Base-by-base conservation (phyloP, 1,140 invertebrate genomes). In the Kradibia gibbosae region DNA sequence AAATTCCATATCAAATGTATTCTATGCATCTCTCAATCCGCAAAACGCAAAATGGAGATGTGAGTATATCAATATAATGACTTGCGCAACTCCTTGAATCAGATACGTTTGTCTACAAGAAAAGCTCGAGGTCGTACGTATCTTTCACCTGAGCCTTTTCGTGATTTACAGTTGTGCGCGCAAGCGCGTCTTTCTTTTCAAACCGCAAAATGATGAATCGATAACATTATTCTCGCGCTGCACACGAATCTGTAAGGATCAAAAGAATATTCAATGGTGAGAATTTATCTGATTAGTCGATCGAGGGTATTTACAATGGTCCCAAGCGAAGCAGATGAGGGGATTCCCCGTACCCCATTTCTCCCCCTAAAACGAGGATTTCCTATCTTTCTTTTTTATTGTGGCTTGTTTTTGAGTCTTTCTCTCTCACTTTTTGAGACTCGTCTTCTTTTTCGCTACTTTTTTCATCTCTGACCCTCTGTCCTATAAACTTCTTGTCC, bases 251-350 rank as follows among this genome's bases (percentile, higher is more conserved):
- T 45, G 17, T 28, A 75, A 31, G 53, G 42, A 28, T 65, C 60
- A 39, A 39, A 67, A 22, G 72, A 83, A 81, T 78, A 81, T 83
- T 72, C 45, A 83, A 83, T 83, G 74, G 82, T 83, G 83, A 83
- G 83, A 83, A 83, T 81, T 67, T 83, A 31, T n/a, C 73, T 57
- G 82, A 83, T 84, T 84, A 82, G 79, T 76, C 48, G 45, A 42
- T 28, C 72, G 45, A 62, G 57, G 17, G 31, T 17, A 45, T 65
- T 39, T 67, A 79, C 67, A 79, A 71, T 72, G n/a, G 48, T 45
- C 8, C 57, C 8, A 0, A 39, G 31, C 31, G 7, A 17, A 28
- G 25, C 57, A 17, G 36, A 65, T 22, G 39, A 76, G 74, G 55
- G 45, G 55, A 45, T 77, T 5, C 42, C 25, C 42, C 42, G 20